Percentiles rank a stretch among this genome's conserved stretches.
phyloP scores from a whole-genome alignment of 2,888 invertebrate genomes.

The Gastracanthus pulcherrimus region DNA sequence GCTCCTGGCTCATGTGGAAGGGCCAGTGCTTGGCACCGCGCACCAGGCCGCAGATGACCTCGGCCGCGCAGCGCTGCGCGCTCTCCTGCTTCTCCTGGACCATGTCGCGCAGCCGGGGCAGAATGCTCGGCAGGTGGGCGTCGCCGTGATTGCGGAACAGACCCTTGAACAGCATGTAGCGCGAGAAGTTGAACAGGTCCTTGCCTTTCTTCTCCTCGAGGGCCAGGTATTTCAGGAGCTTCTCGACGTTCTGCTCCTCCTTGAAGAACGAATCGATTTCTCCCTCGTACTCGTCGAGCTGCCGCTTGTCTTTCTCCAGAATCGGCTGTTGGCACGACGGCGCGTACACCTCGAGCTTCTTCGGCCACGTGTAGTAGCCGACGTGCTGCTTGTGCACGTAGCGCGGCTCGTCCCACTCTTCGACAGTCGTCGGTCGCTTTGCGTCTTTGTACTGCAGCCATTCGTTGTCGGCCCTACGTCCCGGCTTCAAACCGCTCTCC shows the following conservation, averaged over 20 bases:
- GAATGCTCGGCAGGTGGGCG: constrained; percentile 81
- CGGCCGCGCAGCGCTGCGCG: constrained; percentile 90
- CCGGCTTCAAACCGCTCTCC: constrained; percentile 70
- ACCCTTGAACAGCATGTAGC: constrained; percentile 87
- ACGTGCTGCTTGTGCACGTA: constrained; percentile 84
- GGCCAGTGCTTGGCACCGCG: constrained; percentile 92
- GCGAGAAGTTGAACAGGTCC: constrained; percentile 77
- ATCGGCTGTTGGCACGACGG: constrained; percentile 83
- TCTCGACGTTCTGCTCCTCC: constrained; percentile 83
- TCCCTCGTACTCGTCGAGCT: constrained; percentile 83
- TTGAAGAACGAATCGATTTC: constrained; percentile 85
- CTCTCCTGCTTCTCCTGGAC: constrained; percentile 86
- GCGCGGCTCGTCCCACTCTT: constrained; percentile 87
- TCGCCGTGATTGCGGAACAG: constrained; percentile 89
- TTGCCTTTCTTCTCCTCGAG: constrained; percentile 91
- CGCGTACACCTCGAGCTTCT: constrained; percentile 82
- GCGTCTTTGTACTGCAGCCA: constrained; percentile 87
- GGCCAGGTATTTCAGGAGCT: constrained; percentile 85
- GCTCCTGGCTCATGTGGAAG: constrained; percentile 80
- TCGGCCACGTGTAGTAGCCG: constrained; percentile 81
- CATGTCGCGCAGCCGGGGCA: constrained; percentile 83
- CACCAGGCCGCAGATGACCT: constrained; percentile 88
- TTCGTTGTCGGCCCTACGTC: constrained; percentile 84
- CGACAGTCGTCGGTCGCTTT: constrained; percentile 77
- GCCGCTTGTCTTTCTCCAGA: constrained; percentile 79